Conservation (phyloP, 2,113 vertebrate genomes). For the Entomyzon cyanotis region DNA sequence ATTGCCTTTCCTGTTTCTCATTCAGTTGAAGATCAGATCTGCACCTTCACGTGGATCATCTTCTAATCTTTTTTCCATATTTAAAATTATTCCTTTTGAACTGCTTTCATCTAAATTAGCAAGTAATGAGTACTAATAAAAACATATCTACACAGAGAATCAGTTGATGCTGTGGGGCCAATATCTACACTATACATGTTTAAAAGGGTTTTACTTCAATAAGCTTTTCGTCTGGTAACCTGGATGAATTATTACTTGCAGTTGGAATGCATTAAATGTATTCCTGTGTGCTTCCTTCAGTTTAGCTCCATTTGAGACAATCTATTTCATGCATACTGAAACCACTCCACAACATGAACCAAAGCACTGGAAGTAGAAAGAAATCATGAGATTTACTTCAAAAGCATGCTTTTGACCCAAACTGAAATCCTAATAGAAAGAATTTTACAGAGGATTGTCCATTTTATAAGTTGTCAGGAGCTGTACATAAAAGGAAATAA, state of each 20-base stretch:
- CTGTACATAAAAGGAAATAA: constrained; percentile 8
- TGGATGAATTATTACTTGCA: background rate
- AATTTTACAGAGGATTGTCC: background rate
- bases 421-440: background rate
- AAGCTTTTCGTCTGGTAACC: background rate
- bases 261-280: background rate
- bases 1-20: background rate
- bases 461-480: background rate
- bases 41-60: background rate
- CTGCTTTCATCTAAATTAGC: background rate
- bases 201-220: background rate
- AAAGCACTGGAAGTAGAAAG: too few species aligned
- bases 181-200: background rate
- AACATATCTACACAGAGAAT: background rate
- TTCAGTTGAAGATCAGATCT: background rate
- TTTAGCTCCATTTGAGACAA: background rate
- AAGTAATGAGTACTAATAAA: background rate
- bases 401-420: background rate
- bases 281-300: background rate
- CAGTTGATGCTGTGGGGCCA: background rate
- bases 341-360: background rate
- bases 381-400: too few species aligned
- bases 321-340: background rate
- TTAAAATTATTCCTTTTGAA: background rate
- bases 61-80: background rate